Evolutionary conservation across 2,888 invertebrate genomes (phyloP).

Genomic region (Tiphia femorata): DNA sequence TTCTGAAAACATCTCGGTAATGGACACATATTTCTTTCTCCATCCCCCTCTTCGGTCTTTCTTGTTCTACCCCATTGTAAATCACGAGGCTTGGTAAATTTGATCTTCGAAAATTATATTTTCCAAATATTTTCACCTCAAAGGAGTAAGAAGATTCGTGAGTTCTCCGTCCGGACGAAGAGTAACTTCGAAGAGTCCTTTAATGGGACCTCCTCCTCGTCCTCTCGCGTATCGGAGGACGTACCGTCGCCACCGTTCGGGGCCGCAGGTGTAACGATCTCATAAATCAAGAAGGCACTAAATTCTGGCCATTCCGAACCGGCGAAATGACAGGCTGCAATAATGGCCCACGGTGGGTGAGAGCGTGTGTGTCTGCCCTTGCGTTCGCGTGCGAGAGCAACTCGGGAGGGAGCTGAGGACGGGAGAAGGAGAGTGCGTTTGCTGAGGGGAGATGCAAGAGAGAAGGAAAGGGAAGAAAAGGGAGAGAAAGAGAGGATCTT

Average conservation of each 20-base stretch:
- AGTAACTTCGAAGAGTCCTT: neutral
- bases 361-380: slow-evolving; percentile 1
- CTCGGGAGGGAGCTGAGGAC: neutral
- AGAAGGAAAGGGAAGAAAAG: slow-evolving; percentile 14
- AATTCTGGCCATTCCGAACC: slow-evolving; percentile 47
- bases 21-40: neutral
- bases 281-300: slow-evolving; percentile 54
- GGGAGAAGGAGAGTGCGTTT: neutral
- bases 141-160: too few species aligned
- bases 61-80: too few species aligned
- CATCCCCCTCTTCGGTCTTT: neutral
- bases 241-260: neutral
- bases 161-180: too few species aligned
- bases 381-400: slow-evolving; percentile 17
- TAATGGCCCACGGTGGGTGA: too few species aligned
- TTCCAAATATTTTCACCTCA: too few species aligned
- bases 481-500: slow-evolving; percentile 6
- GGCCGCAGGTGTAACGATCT: slow-evolving; percentile 49
- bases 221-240: neutral
- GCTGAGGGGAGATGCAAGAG: neutral
- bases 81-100: too few species aligned
- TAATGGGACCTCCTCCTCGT: neutral
- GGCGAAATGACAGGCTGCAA: slow-evolving; percentile 46
- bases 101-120: too few species aligned
- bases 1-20: neutral